Conservation (phyloP, 2,797 vertebrate species). For the Poecilia picta region DNA sequence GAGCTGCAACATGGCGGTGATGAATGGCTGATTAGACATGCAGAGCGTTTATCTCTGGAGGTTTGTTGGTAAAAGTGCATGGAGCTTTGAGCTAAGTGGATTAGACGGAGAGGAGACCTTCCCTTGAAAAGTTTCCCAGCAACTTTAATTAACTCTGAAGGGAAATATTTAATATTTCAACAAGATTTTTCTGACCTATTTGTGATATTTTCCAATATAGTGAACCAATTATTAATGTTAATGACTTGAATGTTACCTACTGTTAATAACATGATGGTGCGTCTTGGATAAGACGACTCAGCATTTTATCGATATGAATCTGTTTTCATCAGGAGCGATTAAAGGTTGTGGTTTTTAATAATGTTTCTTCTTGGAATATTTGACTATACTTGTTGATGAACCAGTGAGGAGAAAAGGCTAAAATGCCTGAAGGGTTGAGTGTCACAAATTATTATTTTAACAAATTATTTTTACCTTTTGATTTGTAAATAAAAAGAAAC, state of each 20-base stretch:
- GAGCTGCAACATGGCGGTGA: conserved; percentile 8
- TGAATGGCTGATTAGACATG: conserved; percentile 3
- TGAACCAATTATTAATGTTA: background rate
- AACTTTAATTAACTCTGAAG: conserved; percentile 11
- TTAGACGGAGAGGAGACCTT: conserved; percentile 5
- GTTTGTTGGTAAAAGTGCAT: background rate
- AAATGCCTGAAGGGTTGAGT: too few species aligned
- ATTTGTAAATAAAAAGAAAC: too few species aligned
- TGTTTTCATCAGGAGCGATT: too few species aligned
- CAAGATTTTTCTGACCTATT: background rate
- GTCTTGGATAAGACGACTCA: background rate
- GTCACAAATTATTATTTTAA: too few species aligned
- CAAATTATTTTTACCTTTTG: too few species aligned
- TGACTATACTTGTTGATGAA: too few species aligned
- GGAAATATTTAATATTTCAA: background rate
- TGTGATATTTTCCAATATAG: background rate
- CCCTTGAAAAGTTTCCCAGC: conserved; percentile 3
- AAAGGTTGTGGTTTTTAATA: too few species aligned
- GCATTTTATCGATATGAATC: background rate
- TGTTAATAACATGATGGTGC: background rate
- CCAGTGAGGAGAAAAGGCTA: too few species aligned
- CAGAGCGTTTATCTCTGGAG: conserved; percentile 1
- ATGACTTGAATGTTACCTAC: background rate
- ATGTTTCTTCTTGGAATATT: too few species aligned
- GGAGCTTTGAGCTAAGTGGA: conserved; percentile 3